Conservation (phyloP, 2,113 vertebrate genomes). For the Brachyistius frenatus region DNA sequence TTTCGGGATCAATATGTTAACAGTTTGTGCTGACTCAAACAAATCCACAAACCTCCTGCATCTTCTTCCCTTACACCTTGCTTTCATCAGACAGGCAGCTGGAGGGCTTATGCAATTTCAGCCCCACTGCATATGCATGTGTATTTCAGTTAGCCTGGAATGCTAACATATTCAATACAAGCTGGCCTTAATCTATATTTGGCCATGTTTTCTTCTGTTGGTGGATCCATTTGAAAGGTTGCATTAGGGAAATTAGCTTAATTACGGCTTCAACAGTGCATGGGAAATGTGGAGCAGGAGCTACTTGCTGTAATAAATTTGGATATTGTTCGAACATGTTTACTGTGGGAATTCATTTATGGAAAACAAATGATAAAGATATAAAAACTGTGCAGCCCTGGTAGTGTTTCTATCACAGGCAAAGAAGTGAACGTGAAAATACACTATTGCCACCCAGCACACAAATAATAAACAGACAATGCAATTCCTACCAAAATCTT, state of each 20-base stretch:
- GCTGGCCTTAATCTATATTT: neutral
- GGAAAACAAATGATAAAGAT: too few species aligned
- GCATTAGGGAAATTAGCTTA: neutral
- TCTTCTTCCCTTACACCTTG: conserved; percentile 4
- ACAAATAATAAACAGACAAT: neutral
- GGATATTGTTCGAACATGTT: neutral
- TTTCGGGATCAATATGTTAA: neutral
- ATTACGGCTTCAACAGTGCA: conserved; percentile 8
- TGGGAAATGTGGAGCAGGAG: conserved; percentile 7
- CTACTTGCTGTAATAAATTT: neutral
- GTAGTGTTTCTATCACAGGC: conserved; percentile 5
- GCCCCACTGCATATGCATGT: neutral
- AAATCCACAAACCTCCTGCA: neutral
- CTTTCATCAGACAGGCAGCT: conserved; percentile 16
- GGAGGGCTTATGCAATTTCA: neutral
- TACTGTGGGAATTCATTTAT: too few species aligned
- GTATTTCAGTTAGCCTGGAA: conserved; percentile 6
- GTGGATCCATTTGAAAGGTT: neutral
- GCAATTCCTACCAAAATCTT: neutral
- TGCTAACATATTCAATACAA: conserved; percentile 9
- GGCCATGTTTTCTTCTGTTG: neutral
- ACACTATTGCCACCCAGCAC: neutral
- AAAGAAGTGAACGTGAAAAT: neutral
- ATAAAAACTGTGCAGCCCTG: too few species aligned
- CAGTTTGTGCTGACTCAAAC: neutral